phyloP scores from a whole-genome alignment of 2,888 invertebrate species.

The Gymnocheta viridis region DNA sequence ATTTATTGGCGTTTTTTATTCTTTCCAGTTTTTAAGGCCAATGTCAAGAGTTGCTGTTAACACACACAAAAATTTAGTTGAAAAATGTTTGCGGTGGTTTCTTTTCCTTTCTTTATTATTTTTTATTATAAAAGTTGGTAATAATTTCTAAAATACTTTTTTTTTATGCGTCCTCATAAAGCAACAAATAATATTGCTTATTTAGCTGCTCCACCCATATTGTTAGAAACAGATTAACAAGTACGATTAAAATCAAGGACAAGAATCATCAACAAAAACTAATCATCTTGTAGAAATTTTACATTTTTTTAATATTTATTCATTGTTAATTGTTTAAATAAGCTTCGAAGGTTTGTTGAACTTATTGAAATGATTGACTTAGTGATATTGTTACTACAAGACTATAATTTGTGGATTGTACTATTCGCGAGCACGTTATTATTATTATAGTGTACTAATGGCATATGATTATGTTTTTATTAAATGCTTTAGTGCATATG shows the following conservation, averaged over 20 bases:
- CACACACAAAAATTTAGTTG: conserved; percentile 24
- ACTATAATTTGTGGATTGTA: too few species aligned
- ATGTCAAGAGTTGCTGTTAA: conserved; percentile 43
- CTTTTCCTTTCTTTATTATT: conserved; percentile 20
- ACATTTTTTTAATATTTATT: neutral
- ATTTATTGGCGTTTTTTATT: conserved; percentile 30
- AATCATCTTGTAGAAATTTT: conserved; percentile 12
- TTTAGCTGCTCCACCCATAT: conserved; percentile 44
- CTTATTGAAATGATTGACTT: neutral
- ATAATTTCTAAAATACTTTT: conserved; percentile 37
- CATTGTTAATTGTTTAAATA: neutral
- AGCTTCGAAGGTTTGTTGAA: neutral
- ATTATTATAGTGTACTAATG: too few species aligned
- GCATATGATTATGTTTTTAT: too few species aligned
- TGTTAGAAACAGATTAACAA: conserved; percentile 52
- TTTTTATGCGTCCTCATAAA: conserved; percentile 7
- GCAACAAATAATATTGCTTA: conserved; percentile 3
- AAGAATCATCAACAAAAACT: conserved; percentile 25
- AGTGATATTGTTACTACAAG: too few species aligned
- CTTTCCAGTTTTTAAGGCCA: conserved; percentile 27
- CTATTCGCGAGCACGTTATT: too few species aligned
- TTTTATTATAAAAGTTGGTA: conserved; percentile 31
- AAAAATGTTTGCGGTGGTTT: conserved; percentile 43
- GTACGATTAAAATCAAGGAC: conserved; percentile 32
- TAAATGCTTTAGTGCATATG: too few species aligned